These are phyloP conservation scores for Stenotaenia linearis DNA, from an alignment of 2,888 invertebrate species.

Conservation along the genomic window DNA sequence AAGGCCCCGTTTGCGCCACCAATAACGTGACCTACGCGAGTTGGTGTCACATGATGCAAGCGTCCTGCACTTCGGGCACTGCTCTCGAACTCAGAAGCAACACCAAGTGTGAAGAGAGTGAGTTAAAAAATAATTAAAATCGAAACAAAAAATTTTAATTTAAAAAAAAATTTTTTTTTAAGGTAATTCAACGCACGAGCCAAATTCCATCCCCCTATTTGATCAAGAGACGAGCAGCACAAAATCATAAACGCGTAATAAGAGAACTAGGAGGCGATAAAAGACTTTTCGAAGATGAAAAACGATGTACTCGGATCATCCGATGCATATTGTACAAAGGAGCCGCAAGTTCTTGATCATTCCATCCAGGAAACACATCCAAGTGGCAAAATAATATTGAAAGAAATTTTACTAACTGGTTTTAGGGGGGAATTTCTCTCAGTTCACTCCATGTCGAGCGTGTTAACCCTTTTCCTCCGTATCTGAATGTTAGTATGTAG, in stretches of 20 bases:
- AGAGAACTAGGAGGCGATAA: background rate
- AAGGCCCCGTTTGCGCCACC: conserved; percentile 58
- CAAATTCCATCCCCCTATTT: conserved; percentile 13
- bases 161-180: too few relatives aligned
- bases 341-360: background rate
- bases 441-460: too few relatives aligned
- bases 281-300: background rate
- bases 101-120: conserved; percentile 45
- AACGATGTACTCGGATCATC: background rate
- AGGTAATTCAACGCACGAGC: conserved; percentile 20
- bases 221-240: conserved; percentile 26
- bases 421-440: too few relatives aligned
- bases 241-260: conserved; percentile 19
- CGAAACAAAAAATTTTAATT: background rate
- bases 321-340: background rate
- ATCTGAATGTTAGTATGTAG: background rate
- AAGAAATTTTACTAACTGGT: background rate
- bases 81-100: conserved; percentile 64
- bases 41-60: conserved; percentile 72
- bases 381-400: background rate
- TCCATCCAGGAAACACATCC: background rate
- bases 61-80: conserved; percentile 66
- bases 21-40: conserved; percentile 68
- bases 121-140: background rate
- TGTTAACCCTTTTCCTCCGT: background rate